phyloP scores from a whole-genome alignment of 2,797 vertebrate genomes.

The Merluccius polli region DNA sequence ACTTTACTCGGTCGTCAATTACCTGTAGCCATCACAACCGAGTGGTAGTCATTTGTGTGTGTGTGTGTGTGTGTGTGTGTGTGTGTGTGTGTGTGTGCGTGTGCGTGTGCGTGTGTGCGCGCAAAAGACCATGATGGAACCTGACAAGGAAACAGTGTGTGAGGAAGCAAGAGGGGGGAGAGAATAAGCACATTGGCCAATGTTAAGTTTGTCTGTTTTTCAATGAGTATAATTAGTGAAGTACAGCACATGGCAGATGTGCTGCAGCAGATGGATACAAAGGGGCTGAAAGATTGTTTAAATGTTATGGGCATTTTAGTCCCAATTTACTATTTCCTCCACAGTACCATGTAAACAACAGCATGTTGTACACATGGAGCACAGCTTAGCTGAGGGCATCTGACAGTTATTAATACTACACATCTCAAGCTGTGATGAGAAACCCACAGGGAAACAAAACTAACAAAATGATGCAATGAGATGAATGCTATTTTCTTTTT shows the following conservation, averaged over 20 bases:
- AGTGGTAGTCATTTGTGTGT: background rate
- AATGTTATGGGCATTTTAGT: background rate
- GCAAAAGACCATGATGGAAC: background rate
- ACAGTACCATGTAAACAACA: background rate
- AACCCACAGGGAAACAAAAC: background rate
- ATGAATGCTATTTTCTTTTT: no score
- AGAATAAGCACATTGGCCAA: background rate
- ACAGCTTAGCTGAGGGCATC: background rate
- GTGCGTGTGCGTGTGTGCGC: background rate
- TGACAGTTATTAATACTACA: background rate
- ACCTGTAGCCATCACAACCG: conserved; percentile 40
- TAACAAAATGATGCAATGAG: no score
- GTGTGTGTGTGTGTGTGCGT: background rate
- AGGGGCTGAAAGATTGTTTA: background rate
- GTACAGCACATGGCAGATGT: background rate
- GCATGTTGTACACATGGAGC: background rate
- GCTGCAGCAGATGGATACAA: background rate
- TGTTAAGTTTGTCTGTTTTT: background rate
- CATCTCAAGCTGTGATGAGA: background rate
- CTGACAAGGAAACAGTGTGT: background rate
- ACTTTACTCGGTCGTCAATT: conserved; percentile 61
- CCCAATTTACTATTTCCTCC: background rate
- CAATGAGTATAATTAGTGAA: background rate
- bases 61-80: background rate
- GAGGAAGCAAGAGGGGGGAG: background rate